Percentiles rank a stretch among this genome's conserved stretches.
Conservation (phyloP, 2,113 vertebrate species). For the Phyllostomus hastatus region DNA sequence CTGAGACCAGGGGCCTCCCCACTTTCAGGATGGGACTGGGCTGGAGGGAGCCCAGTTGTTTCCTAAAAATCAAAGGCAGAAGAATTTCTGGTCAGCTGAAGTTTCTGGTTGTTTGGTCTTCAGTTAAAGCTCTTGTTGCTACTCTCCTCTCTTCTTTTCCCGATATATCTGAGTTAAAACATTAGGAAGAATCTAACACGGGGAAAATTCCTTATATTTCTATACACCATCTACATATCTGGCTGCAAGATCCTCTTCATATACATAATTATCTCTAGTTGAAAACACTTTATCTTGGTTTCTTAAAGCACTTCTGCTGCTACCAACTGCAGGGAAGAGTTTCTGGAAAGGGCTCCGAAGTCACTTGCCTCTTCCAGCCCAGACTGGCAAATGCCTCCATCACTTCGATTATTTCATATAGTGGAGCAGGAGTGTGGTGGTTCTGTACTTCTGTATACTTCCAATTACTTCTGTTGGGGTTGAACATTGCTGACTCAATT, state of each 20-base stretch:
- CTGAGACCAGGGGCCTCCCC: background rate
- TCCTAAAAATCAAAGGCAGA: background rate
- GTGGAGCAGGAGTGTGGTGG: background rate
- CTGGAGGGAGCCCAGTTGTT: background rate
- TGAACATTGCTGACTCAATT: background rate
- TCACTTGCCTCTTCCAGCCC: background rate
- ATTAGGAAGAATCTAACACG: background rate
- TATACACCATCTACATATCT: background rate
- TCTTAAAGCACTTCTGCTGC: slow-evolving; percentile 40
- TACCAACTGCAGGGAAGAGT: slow-evolving; percentile 4
- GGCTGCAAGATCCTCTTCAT: slow-evolving; percentile 1
- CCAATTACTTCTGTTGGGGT: background rate
- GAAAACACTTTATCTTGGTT: slow-evolving; percentile 46
- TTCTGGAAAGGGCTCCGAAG: slow-evolving; percentile 30
- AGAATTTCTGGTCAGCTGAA: background rate
- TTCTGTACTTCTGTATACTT: background rate
- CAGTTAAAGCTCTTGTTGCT: background rate
- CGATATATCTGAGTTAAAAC: background rate
- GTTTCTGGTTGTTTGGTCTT: background rate
- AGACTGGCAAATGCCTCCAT: background rate
- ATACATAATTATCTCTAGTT: background rate
- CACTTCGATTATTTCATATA: background rate
- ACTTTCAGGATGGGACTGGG: background rate
- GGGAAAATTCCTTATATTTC: background rate
- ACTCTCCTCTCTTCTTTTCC: background rate